phyloP scores from a whole-genome alignment of 1,140 invertebrate genomes.

The Drosophila nigrodunni region DNA sequence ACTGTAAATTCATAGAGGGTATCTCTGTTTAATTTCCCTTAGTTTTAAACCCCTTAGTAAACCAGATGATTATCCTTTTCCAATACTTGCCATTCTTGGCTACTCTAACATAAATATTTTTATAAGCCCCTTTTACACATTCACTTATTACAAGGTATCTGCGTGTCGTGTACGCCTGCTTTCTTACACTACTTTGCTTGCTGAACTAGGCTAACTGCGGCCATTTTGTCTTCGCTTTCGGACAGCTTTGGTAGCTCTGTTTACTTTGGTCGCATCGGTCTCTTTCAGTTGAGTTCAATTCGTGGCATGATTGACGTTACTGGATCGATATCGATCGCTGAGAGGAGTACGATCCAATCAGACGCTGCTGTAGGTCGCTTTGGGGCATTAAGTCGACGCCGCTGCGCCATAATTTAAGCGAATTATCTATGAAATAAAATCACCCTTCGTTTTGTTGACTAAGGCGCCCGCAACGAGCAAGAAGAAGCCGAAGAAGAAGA shows the following conservation, averaged over 20 bases:
- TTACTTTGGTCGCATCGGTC: constrained; percentile 20
- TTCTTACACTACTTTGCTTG: not conserved
- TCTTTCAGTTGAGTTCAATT: constrained; percentile 36
- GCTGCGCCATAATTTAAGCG: constrained; percentile 83
- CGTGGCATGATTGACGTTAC: constrained; percentile 63
- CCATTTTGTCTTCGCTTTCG: constrained; percentile 29
- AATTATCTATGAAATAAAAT: constrained; percentile 84
- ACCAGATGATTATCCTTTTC: not conserved
- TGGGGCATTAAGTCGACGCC: constrained; percentile 68
- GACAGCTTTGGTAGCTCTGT: constrained; percentile 12
- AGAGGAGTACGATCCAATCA: constrained; percentile 49
- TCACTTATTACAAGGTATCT: not conserved
- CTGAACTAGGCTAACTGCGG: constrained; percentile 16
- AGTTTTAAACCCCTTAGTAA: too few relatives aligned
- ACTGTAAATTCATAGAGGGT: too few relatives aligned
- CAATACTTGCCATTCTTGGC: too few relatives aligned
- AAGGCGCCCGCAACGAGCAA: constrained; percentile 40
- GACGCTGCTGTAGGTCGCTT: constrained; percentile 79
- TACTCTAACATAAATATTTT: too few relatives aligned
- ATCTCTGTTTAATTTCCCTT: too few relatives aligned
- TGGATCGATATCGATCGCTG: constrained; percentile 60
- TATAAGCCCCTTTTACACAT: too few relatives aligned
- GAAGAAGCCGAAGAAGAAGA: not conserved
- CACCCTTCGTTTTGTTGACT: constrained; percentile 63
- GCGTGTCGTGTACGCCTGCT: not conserved